These are phyloP conservation scores for Anthopleura xanthogrammica DNA, from an alignment of 92 coral and sea anemone species.

Conservation along the genomic window DNA sequence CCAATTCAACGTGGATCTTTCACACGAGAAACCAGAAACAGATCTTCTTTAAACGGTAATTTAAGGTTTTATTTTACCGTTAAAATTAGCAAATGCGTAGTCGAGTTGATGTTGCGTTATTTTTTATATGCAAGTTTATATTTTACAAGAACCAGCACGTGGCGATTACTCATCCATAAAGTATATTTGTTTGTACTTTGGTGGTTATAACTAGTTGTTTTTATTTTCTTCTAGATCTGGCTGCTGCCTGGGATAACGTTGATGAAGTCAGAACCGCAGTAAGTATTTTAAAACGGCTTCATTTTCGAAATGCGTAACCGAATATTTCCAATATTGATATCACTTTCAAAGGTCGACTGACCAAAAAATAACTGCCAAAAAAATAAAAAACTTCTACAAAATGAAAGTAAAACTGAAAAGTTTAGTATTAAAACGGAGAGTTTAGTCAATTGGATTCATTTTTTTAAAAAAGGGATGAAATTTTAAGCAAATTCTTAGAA, in stretches of 20 bases:
- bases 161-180: conserved; percentile 21
- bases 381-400: neutral
- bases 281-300: conserved; percentile 38
- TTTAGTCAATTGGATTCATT: neutral
- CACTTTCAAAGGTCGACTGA: neutral
- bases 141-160: conserved; percentile 18
- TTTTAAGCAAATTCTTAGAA: neutral
- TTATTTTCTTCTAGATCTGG: conserved; percentile 60
- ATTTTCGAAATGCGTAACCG: neutral
- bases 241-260: conserved; percentile 95
- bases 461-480: neutral
- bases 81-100: neutral
- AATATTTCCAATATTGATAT: neutral
- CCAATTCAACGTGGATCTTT: conserved; percentile 69
- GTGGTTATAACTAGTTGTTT: neutral
- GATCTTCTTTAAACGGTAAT: conserved; percentile 67
- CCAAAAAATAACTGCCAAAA: neutral
- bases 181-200: conserved; percentile 8
- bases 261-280: conserved; percentile 91
- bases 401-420: neutral
- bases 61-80: conserved; percentile 1
- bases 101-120: neutral
- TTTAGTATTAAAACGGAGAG: neutral
- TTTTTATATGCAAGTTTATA: neutral
- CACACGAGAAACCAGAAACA: conserved; percentile 55